phyloP scores from a whole-genome alignment of 2,888 invertebrate species.

The Corbicula japonica region DNA sequence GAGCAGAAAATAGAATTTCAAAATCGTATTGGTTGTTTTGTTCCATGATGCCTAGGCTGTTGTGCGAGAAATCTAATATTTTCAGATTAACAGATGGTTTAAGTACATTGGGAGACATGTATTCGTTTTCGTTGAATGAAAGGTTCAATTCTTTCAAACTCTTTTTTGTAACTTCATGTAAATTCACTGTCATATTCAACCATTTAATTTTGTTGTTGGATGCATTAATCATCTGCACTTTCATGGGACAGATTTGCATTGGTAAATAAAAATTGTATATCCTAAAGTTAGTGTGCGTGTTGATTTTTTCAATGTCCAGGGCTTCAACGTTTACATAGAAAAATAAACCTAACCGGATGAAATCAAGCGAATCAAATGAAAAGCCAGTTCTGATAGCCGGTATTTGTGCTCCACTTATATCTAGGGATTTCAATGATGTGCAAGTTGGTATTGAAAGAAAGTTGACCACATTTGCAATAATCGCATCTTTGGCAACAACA shows the following conservation, averaged over 20 bases:
- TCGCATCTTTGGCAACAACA: not conserved
- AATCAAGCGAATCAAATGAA: not conserved
- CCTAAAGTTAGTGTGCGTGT: not conserved
- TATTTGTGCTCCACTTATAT: slow-evolving; percentile 2
- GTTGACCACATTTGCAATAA: not conserved
- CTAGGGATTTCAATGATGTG: slow-evolving; percentile 8
- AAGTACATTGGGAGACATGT: slow-evolving; percentile 1
- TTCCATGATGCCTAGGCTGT: slow-evolving; percentile 14
- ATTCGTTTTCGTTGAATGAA: slow-evolving; percentile 2
- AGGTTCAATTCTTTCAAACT: not conserved
- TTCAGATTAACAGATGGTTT: slow-evolving; percentile 6
- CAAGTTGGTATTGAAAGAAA: not conserved
- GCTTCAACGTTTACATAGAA: slow-evolving; percentile 8
- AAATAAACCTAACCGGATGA: not conserved
- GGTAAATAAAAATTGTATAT: not conserved
- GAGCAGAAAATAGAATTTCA: not conserved
- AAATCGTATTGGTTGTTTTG: not conserved
- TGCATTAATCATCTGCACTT: not conserved
- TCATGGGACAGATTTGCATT: slow-evolving; percentile 6
- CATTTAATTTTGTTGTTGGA: not conserved
- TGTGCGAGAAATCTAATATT: slow-evolving; percentile 5
- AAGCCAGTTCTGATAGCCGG: not conserved
- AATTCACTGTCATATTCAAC: slow-evolving; percentile 16
- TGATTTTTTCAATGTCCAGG: slow-evolving; percentile 1
- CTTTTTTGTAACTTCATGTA: not conserved